Evolutionary conservation across 1,140 invertebrate species (phyloP), one percentile per base, ranked within the genome.

Genomic region (Scaptodrosophila lebanonensis): DNA sequence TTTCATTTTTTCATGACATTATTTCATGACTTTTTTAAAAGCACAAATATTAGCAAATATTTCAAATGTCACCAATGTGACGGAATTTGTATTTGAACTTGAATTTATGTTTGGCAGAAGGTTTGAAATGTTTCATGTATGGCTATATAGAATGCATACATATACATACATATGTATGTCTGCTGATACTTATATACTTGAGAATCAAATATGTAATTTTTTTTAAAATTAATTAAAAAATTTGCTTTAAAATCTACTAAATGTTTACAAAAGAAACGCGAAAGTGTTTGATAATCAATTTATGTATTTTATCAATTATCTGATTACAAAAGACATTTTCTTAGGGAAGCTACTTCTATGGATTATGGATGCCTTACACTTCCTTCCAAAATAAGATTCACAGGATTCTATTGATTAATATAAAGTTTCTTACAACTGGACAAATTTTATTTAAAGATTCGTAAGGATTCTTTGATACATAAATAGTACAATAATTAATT

Each of bases 11-110:
- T 12, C 29, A 51, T 45, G 38, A 58, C 57, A 45, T 58, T 39
- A 39, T 30, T 36, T 40, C 35, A 42, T 25, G 39, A 42, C 15
- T n/a, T 12, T 9, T 18, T 35, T 45, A 33, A 22, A 38, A 17
- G 25, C n/a, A 49, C 27, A 42, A 48, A 32, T 27, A 48, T 42
- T 48, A 48, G 29, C 17, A 40, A 12, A 38, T 18, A 47, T 61
- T 43, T 32, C 51, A 45, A 66, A 35, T 30, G 49, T 58, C 47
- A 42, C 35, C 43, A 42, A 13, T 12, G 15, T 38, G 25, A 20
- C 51, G 64, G 45, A 62, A 44, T 22, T 72, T 68, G 68, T 49
- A 40, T 79, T 82, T 77, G 75, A 77, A 77, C 73, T 77, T 77
- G 73, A 77, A 72, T 76, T 67, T 42, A 68, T 49, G 59, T 70